A percentile compares a stretch with the other conserved stretches of the same genome.
Conservation (phyloP, 2,888 invertebrate genomes). For the Oeneis ivallda region DNA sequence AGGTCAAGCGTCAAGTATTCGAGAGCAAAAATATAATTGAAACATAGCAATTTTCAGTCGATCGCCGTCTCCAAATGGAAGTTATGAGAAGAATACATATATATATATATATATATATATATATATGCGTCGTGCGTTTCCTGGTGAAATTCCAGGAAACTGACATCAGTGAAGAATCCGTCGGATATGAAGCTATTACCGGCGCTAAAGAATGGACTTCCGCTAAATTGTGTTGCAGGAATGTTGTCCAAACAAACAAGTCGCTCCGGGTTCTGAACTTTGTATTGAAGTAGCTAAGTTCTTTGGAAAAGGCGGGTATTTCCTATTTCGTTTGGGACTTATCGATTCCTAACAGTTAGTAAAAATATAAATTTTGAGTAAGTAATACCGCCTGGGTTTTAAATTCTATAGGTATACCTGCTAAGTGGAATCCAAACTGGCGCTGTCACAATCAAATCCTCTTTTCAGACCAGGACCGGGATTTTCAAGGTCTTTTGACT, state of each 20-base stretch:
- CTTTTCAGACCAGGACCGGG: no score
- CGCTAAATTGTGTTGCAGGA: slow-evolving; percentile 4
- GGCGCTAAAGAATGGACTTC: slow-evolving; percentile 2
- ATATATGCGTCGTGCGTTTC: background rate
- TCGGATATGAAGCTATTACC: background rate
- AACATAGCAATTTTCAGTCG: no score
- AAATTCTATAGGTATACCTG: no score
- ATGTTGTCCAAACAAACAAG: background rate
- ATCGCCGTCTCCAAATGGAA: background rate
- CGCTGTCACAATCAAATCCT: no score
- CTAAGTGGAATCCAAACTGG: no score
- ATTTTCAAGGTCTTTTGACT: no score
- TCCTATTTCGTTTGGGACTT: background rate
- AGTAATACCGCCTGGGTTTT: no score
- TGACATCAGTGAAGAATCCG: background rate
- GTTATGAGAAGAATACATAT: background rate
- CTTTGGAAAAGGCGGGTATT: background rate
- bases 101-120: background rate
- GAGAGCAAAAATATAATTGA: no score
- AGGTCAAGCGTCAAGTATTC: no score
- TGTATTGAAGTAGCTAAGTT: background rate
- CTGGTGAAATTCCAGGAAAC: background rate
- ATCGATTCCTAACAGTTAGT: no score
- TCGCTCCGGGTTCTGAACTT: background rate
- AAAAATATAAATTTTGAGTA: no score